Evolutionary conservation across 2,113 vertebrate genomes (phyloP).

Genomic region (Gymnarchus niloticus): DNA sequence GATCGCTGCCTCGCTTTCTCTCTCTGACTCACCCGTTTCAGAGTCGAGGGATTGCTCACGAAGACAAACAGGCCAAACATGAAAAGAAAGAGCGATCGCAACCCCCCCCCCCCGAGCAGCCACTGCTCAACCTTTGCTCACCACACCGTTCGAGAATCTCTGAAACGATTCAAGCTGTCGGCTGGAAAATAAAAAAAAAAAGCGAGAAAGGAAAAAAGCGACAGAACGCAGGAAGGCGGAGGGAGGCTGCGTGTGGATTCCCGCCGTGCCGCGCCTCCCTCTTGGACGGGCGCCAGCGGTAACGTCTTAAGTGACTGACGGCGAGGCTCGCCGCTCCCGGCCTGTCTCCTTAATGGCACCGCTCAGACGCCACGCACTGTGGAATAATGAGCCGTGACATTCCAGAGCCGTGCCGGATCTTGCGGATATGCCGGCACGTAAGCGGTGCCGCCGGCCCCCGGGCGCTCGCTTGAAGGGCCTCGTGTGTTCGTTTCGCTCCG

Average conservation of each 20-base stretch:
- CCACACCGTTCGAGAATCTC: neutral
- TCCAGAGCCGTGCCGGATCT: neutral
- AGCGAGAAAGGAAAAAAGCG: neutral
- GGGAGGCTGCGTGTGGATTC: neutral
- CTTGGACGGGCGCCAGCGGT: slow-evolving; percentile 17
- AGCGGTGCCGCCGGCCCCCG: neutral
- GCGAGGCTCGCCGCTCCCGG: neutral
- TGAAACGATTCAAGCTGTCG: neutral
- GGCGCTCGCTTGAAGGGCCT: neutral
- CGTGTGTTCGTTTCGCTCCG: neutral
- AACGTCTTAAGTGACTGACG: slow-evolving; percentile 23
- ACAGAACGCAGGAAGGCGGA: neutral
- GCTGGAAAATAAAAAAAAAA: neutral
- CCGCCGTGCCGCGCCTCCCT: neutral
- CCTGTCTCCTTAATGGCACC: slow-evolving; percentile 19
- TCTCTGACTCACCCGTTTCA: slow-evolving; percentile 7
- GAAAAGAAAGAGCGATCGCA: neutral
- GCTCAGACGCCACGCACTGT: neutral
- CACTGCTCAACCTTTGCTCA: neutral
- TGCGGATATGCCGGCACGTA: neutral
- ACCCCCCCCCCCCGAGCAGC: neutral
- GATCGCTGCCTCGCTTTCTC: neutral
- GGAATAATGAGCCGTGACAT: slow-evolving; percentile 18
- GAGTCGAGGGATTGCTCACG: neutral
- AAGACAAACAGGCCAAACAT: slow-evolving; percentile 4